Percentiles rank a stretch among this genome's conserved stretches.
phyloP scores from a whole-genome alignment of 2,888 invertebrate genomes.

The Drosophila bunnanda region DNA sequence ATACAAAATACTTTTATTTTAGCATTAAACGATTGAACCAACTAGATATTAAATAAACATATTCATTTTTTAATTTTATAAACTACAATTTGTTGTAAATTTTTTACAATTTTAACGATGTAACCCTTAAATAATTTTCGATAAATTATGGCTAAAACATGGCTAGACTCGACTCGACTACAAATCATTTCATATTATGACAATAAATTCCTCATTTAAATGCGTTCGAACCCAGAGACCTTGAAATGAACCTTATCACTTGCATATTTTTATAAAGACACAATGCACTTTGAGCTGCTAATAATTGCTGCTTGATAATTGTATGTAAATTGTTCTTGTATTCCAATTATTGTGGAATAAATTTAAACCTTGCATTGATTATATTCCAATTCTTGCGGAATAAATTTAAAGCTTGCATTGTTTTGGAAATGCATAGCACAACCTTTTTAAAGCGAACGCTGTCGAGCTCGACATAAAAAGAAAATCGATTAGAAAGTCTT shows the following conservation, averaged over 20 bases:
- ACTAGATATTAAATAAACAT: no score
- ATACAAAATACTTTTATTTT: neutral
- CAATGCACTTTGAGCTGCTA: neutral
- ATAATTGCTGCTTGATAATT: no score
- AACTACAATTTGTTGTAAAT: no score
- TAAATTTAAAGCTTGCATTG: neutral
- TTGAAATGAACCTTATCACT: neutral
- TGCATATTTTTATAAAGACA: neutral
- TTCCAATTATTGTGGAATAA: neutral
- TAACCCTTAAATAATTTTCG: no score
- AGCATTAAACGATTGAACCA: neutral
- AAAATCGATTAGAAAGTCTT: constrained; percentile 5
- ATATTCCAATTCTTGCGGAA: neutral
- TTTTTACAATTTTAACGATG: no score
- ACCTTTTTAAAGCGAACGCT: constrained; percentile 6
- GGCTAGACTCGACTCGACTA: no score
- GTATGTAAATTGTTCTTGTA: neutral
- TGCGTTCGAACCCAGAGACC: neutral
- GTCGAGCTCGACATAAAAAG: constrained; percentile 11
- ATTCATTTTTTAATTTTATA: no score
- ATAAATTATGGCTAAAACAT: no score
- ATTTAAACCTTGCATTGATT: neutral
- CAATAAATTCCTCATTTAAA: neutral
- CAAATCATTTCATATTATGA: neutral
- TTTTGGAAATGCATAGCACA: constrained; percentile 1